Percentiles rank a stretch among this genome's conserved stretches.
Conservation (phyloP, 2,113 vertebrate species). For the Eptesicus fuscus region DNA sequence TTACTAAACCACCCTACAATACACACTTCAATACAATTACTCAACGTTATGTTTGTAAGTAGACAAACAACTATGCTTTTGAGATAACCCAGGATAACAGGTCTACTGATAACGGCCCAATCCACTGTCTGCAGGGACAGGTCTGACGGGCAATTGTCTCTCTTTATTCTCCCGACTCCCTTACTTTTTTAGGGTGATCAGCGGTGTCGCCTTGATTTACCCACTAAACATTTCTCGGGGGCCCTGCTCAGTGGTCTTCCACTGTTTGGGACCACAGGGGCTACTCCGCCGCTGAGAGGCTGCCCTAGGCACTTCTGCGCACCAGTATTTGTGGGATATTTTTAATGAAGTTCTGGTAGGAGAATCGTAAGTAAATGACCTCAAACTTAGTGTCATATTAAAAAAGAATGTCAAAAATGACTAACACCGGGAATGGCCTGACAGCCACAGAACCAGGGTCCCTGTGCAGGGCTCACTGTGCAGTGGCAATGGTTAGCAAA, state of each 20-base stretch:
- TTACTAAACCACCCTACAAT: neutral
- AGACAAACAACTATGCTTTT: neutral
- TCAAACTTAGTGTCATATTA: neutral
- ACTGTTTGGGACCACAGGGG: neutral
- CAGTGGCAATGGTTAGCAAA: rapidly evolving
- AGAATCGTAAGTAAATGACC: neutral
- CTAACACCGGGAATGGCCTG: neutral
- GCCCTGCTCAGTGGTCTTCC: neutral
- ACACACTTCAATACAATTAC: neutral
- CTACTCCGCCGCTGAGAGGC: neutral
- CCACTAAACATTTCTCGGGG: neutral
- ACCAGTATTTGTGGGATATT: neutral
- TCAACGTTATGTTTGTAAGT: neutral
- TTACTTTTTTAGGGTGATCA: neutral
- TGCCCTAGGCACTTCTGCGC: neutral
- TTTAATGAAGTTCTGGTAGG: neutral
- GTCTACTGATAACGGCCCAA: neutral
- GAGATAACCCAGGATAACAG: neutral
- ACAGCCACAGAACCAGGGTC: neutral
- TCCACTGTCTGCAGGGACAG: neutral
- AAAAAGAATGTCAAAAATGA: neutral
- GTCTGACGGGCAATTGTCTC: neutral
- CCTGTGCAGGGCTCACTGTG: too few species aligned
- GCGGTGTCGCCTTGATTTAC: neutral
- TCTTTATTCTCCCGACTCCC: neutral